phyloP scores from a whole-genome alignment of 2,888 invertebrate genomes.

The Zygogramma bicolorata region DNA sequence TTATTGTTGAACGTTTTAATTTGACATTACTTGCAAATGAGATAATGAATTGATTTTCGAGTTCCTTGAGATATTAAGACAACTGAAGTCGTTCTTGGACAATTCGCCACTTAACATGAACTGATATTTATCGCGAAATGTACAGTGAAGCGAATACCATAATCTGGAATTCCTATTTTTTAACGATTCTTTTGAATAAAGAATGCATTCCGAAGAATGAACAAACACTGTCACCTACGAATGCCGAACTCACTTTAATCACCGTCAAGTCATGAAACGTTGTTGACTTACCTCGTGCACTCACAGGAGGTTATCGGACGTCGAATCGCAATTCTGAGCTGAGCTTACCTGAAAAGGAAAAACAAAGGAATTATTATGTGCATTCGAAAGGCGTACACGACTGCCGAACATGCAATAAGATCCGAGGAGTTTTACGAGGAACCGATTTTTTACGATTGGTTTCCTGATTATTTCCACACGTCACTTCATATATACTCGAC shows the following conservation, averaged over 20 bases:
- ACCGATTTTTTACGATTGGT: neutral
- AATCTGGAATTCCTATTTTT: too few species aligned
- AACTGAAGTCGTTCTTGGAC: too few species aligned
- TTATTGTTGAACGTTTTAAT: too few species aligned
- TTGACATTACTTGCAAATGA: too few species aligned
- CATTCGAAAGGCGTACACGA: constrained; percentile 16
- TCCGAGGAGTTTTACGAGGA: neutral
- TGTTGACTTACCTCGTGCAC: constrained; percentile 28
- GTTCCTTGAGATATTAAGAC: too few species aligned
- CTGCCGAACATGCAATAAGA: constrained; percentile 2
- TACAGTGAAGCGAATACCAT: too few species aligned
- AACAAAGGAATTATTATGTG: constrained; percentile 27
- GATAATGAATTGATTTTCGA: too few species aligned
- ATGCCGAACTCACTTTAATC: neutral
- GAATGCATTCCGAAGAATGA: too few species aligned
- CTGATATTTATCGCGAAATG: too few species aligned
- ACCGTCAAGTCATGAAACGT: neutral
- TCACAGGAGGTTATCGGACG: constrained; percentile 19
- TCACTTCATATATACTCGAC: neutral
- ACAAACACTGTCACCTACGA: too few species aligned
- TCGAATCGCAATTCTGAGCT: constrained; percentile 19
- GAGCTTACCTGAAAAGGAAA: constrained; percentile 35
- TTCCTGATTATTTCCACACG: constrained; percentile 1
- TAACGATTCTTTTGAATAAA: too few species aligned
- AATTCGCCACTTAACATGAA: too few species aligned